Conservation (phyloP, 2,797 vertebrate genomes). For the Pygocentrus nattereri region DNA sequence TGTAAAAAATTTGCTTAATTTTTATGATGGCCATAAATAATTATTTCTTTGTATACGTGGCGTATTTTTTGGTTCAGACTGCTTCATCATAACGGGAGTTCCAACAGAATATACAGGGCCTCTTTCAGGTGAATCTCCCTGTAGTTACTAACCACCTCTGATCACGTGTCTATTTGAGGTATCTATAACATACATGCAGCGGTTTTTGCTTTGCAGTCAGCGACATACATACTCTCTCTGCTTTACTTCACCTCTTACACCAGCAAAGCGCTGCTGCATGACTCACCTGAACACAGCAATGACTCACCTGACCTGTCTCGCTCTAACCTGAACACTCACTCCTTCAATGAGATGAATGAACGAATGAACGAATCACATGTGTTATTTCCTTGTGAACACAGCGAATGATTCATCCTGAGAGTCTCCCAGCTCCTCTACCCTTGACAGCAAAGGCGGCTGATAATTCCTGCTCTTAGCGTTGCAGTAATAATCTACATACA, state of each 20-base stretch:
- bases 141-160: not conserved
- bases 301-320: slow-evolving; percentile 49
- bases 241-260: slow-evolving; percentile 24
- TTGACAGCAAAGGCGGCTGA: not conserved
- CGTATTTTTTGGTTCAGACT: too few species aligned
- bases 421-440: not conserved
- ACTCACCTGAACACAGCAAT: slow-evolving; percentile 52
- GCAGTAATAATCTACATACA: not conserved
- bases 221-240: slow-evolving; percentile 14
- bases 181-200: not conserved
- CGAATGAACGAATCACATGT: slow-evolving; percentile 36
- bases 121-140: too few species aligned
- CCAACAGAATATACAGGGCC: too few species aligned
- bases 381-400: slow-evolving; percentile 35
- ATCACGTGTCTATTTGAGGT: not conserved
- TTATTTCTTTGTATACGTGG: too few species aligned
- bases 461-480: too few species aligned
- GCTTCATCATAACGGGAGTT: too few species aligned
- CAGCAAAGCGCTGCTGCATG: slow-evolving; percentile 40
- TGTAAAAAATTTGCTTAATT: too few species aligned
- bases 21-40: too few species aligned
- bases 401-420: slow-evolving; percentile 12
- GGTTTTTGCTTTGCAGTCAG: not conserved
- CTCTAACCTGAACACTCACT: slow-evolving; percentile 32
- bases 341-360: slow-evolving; percentile 18